A percentile compares a stretch with the other conserved stretches of the same genome.
Evolutionary conservation across 2,113 vertebrate genomes (phyloP).

Genomic region (Pseudonaja textilis): DNA sequence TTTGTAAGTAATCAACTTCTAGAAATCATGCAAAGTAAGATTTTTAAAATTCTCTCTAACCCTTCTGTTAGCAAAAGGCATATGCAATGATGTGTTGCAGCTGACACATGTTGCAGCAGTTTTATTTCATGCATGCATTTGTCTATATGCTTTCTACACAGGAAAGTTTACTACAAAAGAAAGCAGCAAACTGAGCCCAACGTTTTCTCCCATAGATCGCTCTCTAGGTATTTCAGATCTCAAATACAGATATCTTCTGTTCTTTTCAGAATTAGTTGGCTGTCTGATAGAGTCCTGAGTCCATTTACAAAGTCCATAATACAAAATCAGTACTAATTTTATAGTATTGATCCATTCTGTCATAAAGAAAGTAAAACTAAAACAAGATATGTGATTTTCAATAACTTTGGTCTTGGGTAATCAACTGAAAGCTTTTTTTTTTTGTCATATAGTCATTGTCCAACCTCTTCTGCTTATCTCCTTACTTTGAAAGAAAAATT

Average conservation of each 20-base stretch:
- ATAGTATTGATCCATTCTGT: too few species aligned
- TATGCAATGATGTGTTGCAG: background rate
- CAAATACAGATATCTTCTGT: background rate
- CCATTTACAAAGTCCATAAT: too few species aligned
- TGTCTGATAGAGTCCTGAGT: background rate
- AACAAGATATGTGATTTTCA: too few species aligned
- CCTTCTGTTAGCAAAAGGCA: background rate
- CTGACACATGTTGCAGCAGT: too few species aligned
- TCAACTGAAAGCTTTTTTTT: too few species aligned
- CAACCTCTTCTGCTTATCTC: too few species aligned
- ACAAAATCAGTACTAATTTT: too few species aligned
- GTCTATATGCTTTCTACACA: background rate
- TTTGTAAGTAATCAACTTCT: background rate
- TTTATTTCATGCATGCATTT: background rate
- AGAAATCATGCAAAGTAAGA: background rate
- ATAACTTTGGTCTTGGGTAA: too few species aligned
- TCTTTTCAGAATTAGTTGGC: background rate
- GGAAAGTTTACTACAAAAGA: background rate
- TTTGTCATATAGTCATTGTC: too few species aligned
- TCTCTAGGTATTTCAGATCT: background rate
- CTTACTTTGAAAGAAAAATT: too few species aligned
- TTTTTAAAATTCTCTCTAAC: background rate
- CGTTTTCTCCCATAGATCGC: background rate
- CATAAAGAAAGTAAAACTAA: too few species aligned
- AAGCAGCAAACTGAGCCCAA: background rate